These are phyloP conservation scores for Neoarius graeffei DNA, from an alignment of 2,113 vertebrate genomes.

Conservation along the genomic window DNA sequence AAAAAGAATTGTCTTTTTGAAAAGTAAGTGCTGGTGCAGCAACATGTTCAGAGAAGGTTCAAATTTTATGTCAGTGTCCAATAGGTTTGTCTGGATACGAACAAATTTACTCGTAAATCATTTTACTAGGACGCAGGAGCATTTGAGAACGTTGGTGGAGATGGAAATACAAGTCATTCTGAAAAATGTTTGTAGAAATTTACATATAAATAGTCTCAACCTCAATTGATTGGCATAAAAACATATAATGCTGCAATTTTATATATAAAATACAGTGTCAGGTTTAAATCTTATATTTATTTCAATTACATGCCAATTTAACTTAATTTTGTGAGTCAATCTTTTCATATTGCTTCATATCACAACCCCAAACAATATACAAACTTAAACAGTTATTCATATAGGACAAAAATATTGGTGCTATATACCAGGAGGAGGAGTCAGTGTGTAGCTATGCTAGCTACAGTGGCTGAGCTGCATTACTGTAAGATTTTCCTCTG, in stretches of 20 bases:
- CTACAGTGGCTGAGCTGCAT: neutral
- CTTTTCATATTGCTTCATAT: no score
- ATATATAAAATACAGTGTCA: no score
- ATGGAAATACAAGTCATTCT: neutral
- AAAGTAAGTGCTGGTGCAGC: neutral
- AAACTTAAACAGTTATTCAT: neutral
- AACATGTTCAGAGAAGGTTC: neutral
- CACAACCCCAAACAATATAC: neutral
- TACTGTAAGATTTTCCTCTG: neutral
- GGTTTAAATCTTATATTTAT: no score
- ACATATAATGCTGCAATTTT: neutral
- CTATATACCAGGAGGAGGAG: neutral
- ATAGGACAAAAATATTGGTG: neutral
- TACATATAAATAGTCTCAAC: neutral
- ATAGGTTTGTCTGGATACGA: conserved; percentile 23
- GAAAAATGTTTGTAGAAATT: neutral
- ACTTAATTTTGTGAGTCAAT: no score
- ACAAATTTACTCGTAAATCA: neutral
- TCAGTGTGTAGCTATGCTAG: neutral
- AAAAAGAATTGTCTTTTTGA: neutral
- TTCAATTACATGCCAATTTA: no score
- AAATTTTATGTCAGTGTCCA: conserved; percentile 29
- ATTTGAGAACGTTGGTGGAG: neutral
- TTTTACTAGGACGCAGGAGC: neutral
- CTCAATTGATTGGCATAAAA: neutral